These are phyloP conservation scores for Aspidapion aeneum DNA, from an alignment of 2,888 invertebrate species.

Conservation along the genomic window DNA sequence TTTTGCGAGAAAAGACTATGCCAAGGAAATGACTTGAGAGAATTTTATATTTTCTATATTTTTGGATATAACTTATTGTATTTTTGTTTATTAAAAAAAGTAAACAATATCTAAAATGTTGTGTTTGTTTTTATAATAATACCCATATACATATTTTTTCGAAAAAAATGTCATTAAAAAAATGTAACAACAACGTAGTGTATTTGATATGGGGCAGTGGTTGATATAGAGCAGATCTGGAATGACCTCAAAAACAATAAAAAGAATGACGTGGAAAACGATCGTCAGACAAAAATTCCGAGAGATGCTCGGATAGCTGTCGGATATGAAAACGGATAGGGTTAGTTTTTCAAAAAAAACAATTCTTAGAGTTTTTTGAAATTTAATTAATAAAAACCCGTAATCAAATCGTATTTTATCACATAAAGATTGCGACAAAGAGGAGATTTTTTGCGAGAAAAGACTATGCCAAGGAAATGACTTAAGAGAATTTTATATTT, in stretches of 20 bases:
- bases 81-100: too few species aligned
- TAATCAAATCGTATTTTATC: neutral
- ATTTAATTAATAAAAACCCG: slow-evolving; percentile 1
- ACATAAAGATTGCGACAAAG: neutral
- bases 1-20: too few species aligned
- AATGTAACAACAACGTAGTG: slow-evolving; percentile 65
- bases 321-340: neutral
- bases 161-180: too few species aligned
- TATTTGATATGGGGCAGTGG: slow-evolving; percentile 71
- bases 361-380: neutral
- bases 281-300: neutral
- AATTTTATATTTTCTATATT: too few species aligned
- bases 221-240: slow-evolving; percentile 73
- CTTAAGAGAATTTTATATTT: too few species aligned
- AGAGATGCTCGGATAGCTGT: neutral
- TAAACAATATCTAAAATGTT: too few species aligned
- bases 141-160: too few species aligned
- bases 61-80: too few species aligned
- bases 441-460: neutral
- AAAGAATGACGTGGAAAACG: slow-evolving; percentile 2
- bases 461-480: too few species aligned
- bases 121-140: too few species aligned
- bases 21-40: too few species aligned
- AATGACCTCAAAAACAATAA: slow-evolving; percentile 52
- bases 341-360: neutral